These are phyloP conservation scores for Agelastica alni DNA, from an alignment of 2,888 invertebrate genomes.

Conservation along the genomic window DNA sequence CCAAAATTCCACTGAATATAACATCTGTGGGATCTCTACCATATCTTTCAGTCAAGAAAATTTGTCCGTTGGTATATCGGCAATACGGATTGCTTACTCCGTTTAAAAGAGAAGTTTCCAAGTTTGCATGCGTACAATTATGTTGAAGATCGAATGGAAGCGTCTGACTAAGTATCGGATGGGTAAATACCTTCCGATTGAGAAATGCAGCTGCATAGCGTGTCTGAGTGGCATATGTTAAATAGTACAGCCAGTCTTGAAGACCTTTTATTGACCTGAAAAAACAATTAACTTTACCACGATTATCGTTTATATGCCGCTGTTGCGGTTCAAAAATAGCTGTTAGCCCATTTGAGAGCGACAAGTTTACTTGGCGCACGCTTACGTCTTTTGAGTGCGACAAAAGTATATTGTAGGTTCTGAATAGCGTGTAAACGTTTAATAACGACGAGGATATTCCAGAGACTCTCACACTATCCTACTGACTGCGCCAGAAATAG, in stretches of 20 bases:
- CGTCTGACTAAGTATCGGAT: conserved; percentile 59
- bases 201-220: conserved; percentile 79
- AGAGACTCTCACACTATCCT: no score
- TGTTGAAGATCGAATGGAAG: conserved; percentile 58
- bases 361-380: no score
- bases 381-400: no score
- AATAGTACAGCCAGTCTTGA: conserved; percentile 80
- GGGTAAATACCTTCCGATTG: conserved; percentile 70
- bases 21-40: conserved; percentile 63
- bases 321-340: no score
- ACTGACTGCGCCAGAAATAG: no score
- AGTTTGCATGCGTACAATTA: conserved; percentile 62
- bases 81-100: conserved; percentile 62
- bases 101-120: conserved; percentile 60
- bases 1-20: conserved; percentile 64
- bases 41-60: conserved; percentile 74
- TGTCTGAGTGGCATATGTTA: conserved; percentile 78
- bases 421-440: no score
- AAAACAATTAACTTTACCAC: no score
- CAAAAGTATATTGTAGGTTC: no score
- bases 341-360: no score
- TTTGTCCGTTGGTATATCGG: conserved; percentile 71
- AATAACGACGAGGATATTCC: no score
- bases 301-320: no score
- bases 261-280: conserved; percentile 75